Evolutionary conservation across 1,140 invertebrate genomes (phyloP).

Genomic region (Radopholus similis): DNA sequence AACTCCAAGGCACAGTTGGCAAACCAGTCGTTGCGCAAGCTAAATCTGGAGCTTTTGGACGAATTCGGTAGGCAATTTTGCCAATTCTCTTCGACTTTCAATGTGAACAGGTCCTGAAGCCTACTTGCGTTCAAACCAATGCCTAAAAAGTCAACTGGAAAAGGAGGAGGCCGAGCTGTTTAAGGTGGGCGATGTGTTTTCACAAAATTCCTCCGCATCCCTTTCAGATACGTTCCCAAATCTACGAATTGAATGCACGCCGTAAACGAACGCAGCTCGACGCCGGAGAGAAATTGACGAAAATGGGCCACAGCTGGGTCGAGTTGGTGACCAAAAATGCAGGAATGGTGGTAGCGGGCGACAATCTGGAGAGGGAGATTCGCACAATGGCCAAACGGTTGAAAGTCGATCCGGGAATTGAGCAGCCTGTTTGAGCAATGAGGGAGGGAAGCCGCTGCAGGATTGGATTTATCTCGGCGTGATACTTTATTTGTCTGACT

Average conservation of each 20-base stretch:
- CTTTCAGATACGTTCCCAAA: constrained; percentile 37
- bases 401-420: constrained; percentile 26
- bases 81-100: neutral
- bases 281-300: constrained; percentile 33
- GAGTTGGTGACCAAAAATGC: constrained; percentile 44
- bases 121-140: constrained; percentile 23
- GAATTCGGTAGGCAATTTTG: constrained; percentile 24
- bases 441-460: too few species aligned
- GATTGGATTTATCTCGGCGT: too few species aligned
- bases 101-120: constrained; percentile 18
- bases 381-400: constrained; percentile 10
- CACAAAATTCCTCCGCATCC: neutral
- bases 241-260: constrained; percentile 45
- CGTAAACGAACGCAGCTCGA: constrained; percentile 38
- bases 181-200: constrained; percentile 2
- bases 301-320: constrained; percentile 32
- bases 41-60: constrained; percentile 37
- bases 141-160: constrained; percentile 16
- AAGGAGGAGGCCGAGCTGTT: constrained; percentile 26
- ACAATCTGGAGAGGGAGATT: constrained; percentile 21
- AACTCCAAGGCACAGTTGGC: constrained; percentile 36
- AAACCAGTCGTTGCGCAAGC: constrained; percentile 33
- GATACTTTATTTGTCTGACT: too few species aligned
- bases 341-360: constrained; percentile 23
- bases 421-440: too few species aligned